Base-by-base conservation (phyloP, 2,797 vertebrate species). In the Rhodeus uyekii region DNA sequence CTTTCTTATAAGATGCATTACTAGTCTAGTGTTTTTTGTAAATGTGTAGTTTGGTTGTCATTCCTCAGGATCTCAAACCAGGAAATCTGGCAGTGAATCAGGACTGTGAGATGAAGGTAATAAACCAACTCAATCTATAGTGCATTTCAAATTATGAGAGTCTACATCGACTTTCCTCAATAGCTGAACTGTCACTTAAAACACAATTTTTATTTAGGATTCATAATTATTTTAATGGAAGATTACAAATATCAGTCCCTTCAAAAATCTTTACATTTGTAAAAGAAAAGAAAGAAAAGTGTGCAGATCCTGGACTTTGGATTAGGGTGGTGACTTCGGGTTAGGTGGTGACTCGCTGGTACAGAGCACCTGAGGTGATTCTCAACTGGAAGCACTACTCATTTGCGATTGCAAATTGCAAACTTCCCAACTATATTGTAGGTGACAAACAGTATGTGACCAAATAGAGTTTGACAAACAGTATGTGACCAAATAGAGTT, bases 371-470 rank as follows among this genome's bases (percentile, higher is more conserved):
- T 0, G 98, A 99, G 91, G 96, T 99, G 90, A 99, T 99, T 85
- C 94, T 99, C 79, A 99, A 95, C 86, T 99, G 98, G 98, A 99
- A 98, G 97, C 98, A 92, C 90, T 99, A 99, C 90, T 96, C 97
- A 0, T n/a, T n/a, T n/a, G n/a, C n/a, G n/a, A n/a, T n/a, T n/a
- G n/a, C n/a, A n/a, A n/a, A n/a, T n/a, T n/a, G n/a, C n/a, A n/a
- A n/a, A n/a, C n/a, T n/a, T n/a, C n/a, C n/a, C n/a, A n/a, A n/a
- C n/a, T n/a, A n/a, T n/a, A n/a, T n/a, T n/a, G n/a, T n/a, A n/a
- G n/a, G n/a, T n/a, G n/a, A n/a, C n/a, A n/a, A n/a, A n/a, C n/a
- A n/a, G n/a, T n/a, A n/a, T n/a, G n/a, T n/a, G n/a, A n/a, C n/a
- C n/a, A n/a, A n/a, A n/a, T n/a, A n/a, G n/a, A n/a, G n/a, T n/a